Evolutionary conservation across 2,888 invertebrate genomes (phyloP), one percentile per base, ranked within the genome.

Genomic region (Halocaridina rubra): DNA sequence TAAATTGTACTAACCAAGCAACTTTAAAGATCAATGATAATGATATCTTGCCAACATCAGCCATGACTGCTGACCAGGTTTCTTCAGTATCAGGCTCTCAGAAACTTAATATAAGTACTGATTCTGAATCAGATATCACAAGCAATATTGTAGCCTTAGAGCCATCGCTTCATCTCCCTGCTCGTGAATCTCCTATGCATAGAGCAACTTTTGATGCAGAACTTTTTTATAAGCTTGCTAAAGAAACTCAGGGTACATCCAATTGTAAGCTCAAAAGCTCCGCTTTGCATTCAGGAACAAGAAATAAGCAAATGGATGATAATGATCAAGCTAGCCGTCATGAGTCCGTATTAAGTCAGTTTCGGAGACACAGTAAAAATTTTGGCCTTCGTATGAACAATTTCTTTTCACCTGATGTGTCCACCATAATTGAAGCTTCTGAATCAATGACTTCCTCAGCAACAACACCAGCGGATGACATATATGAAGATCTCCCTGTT

Each of bases 371-470:
- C n/a, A 80, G 53, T 24, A 88, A 84, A 53, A 86, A 86, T 75
- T 88, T 88, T 69, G 88, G 88, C 27, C 61, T 88, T 27, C 75
- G 88, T 29, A 88, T 88, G 88, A 88, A 88, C 57, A 76, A 88
- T 27, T 84, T 88, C 30, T 88, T 84, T 29, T 79, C 88, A 3
- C 88, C 88, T 33, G 88, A 88, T 75, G 88, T 88, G 8, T 88
- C 88, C n/a, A 85, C 85, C 27, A 88, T 88, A 27, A 69, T 88
- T 19, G 88, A 88, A 46, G 86, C 84, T 8, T 88, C 88, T 3
- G 88, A 88, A 69, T 86, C 88, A 22, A 77, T 88, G 71, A 84
- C 88, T 4, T 88, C 88, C 19, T 82, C 82, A 53, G 80, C 85
- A 5, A 88, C 88, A 24, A 86, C 86, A 30, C 86, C 88, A 39